Evolutionary conservation across 37 sponge, comb jelly and placozoan genomes (phyloP).

Genomic region (Petrosia ficiformis): DNA sequence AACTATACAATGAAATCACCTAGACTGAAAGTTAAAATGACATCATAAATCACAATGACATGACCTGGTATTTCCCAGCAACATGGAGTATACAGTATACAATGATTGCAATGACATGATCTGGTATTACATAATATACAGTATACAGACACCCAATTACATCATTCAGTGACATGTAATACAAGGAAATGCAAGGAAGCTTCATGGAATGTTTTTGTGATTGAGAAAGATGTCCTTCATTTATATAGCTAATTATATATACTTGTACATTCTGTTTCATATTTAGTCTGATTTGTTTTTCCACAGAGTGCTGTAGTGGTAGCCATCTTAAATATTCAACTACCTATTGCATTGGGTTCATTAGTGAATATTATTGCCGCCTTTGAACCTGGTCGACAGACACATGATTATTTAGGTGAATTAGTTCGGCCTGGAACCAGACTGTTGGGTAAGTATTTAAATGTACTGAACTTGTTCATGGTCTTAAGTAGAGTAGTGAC

Average conservation of each 20-base stretch:
- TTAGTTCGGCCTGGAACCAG: constrained; percentile 23
- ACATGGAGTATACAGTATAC: no score
- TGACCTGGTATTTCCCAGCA: no score
- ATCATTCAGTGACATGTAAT: no score
- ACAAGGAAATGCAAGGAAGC: no score
- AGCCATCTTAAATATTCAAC: constrained; percentile 61
- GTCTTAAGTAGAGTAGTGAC: constrained; percentile 37
- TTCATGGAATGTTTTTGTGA: no score
- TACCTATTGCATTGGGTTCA: constrained; percentile 63
- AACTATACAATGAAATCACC: no score
- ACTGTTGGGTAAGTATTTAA: constrained; percentile 3
- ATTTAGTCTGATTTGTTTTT: constrained; percentile 2
- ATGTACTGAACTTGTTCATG: constrained; percentile 28
- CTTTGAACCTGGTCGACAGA: constrained; percentile 24
- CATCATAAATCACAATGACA: no score
- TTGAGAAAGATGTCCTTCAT: not conserved
- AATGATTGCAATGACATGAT: no score
- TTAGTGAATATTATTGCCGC: constrained; percentile 61
- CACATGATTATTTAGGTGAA: constrained; percentile 19
- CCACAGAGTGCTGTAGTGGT: constrained; percentile 68
- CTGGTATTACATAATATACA: no score
- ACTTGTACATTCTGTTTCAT: not conserved
- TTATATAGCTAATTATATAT: not conserved
- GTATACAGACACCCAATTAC: no score
- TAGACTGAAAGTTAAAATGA: no score